Percentiles rank a stretch among this genome's conserved stretches.
Evolutionary conservation across 2,113 vertebrate species (phyloP).

Genomic region (Daphoenositta chrysoptera): DNA sequence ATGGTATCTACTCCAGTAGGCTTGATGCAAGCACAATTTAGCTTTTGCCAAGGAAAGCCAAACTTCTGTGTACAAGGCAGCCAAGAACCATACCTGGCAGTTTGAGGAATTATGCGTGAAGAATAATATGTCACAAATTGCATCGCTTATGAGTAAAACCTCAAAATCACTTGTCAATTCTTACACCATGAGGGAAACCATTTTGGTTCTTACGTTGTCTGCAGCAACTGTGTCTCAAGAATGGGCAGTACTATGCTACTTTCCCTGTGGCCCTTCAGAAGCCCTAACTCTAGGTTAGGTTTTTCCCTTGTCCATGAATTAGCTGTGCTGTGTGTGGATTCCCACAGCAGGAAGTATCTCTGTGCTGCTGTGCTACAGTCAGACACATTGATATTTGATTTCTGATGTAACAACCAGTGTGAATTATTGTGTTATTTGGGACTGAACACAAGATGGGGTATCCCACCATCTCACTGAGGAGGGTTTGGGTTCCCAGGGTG

Average conservation of each 20-base stretch:
- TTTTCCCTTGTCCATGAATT: neutral
- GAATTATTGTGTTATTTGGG: neutral
- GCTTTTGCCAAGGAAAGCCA: neutral
- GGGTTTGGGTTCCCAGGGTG: neutral
- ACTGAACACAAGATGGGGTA: neutral
- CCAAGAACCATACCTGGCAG: neutral
- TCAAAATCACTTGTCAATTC: neutral
- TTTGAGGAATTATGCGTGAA: neutral
- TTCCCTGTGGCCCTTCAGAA: neutral
- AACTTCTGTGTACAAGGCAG: neutral
- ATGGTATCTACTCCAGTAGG: neutral
- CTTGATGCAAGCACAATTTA: neutral
- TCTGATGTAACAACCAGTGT: neutral
- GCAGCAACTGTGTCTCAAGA: neutral
- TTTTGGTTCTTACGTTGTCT: neutral
- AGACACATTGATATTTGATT: neutral
- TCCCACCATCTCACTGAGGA: neutral
- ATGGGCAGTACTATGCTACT: fast-evolving
- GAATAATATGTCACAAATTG: neutral
- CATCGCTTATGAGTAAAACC: neutral
- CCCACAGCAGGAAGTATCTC: neutral
- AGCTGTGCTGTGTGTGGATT: neutral
- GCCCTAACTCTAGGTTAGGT: neutral
- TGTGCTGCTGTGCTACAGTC: neutral
- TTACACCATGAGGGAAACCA: neutral